phyloP scores from a whole-genome alignment of 2,113 vertebrate species.

The Gnathonemus echidnorhynchus region DNA sequence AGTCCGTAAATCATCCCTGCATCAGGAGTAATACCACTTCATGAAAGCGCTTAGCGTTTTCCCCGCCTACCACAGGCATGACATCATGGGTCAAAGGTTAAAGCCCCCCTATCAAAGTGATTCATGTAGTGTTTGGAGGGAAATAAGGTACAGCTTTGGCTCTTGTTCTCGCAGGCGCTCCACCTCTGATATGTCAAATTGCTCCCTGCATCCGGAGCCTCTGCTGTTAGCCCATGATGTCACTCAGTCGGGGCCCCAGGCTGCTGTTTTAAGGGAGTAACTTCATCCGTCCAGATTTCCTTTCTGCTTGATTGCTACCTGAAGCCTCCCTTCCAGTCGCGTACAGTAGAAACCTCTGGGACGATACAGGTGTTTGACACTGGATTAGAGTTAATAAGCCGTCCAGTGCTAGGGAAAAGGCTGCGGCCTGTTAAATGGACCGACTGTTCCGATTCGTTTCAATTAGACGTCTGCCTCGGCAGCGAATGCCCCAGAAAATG shows the following conservation, averaged over 20 bases:
- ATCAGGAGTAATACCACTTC: conserved; percentile 29
- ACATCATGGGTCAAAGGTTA: conserved; percentile 55
- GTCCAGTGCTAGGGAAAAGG: too few relatives aligned
- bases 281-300: conserved; percentile 41
- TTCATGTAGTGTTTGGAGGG: conserved; percentile 46
- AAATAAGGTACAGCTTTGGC: conserved; percentile 47
- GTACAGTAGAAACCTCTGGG: not conserved
- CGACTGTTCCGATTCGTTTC: not conserved
- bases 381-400: not conserved
- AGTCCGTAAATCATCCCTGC: conserved; percentile 44
- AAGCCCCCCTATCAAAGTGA: conserved; percentile 43
- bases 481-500: not conserved
- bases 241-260: conserved; percentile 25
- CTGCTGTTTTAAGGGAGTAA: conserved; percentile 34
- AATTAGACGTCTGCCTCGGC: not conserved
- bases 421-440: not conserved
- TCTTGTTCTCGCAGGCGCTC: conserved; percentile 32
- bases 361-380: not conserved
- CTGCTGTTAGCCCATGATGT: conserved; percentile 45
- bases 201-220: conserved; percentile 44
- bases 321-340: not conserved
- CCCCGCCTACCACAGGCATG: conserved; percentile 38
- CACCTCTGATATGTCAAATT: conserved; percentile 53
- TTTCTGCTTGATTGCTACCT: conserved; percentile 38
- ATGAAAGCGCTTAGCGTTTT: conserved; percentile 35